phyloP scores from a whole-genome alignment of 2,797 vertebrate genomes.

The Arnoldichthys spilopterus region DNA sequence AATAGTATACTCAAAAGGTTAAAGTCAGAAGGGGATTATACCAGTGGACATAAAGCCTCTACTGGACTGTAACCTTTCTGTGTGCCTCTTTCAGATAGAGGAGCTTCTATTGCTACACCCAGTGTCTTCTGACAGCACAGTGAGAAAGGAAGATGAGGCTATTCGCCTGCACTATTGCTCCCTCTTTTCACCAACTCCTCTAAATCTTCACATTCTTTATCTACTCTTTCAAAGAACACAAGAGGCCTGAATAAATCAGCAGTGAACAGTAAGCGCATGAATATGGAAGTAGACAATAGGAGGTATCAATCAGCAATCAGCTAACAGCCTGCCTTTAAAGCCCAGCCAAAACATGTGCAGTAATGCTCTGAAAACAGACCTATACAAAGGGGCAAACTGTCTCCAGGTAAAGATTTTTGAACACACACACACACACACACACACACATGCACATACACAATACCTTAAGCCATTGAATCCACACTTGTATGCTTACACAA shows the following conservation, averaged over 20 bases:
- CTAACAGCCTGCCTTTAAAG: conserved; percentile 7
- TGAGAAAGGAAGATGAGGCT: conserved; percentile 35
- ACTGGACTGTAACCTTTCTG: neutral
- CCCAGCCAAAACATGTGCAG: conserved; percentile 14
- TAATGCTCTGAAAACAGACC: conserved; percentile 20
- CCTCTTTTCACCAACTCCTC: conserved; percentile 11
- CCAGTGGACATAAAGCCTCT: neutral
- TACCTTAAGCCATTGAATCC: neutral
- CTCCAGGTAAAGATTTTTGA: neutral
- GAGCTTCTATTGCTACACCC: conserved; percentile 17
- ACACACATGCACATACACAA: conserved; percentile 18
- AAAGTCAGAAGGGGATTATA: neutral
- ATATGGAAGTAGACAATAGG: conserved; percentile 44
- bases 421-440: neutral
- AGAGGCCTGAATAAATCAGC: conserved; percentile 42
- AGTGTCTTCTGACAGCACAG: conserved; percentile 31
- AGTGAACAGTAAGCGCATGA: conserved; percentile 19
- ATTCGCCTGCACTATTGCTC: conserved; percentile 30
- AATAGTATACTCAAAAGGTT: too few relatives aligned
- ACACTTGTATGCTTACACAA: conserved; percentile 31
- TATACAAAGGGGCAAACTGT: conserved; percentile 16
- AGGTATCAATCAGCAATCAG: conserved; percentile 34
- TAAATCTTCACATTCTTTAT: conserved; percentile 26
- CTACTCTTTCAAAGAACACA: conserved; percentile 20
- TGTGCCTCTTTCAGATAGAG: neutral